Conservation (phyloP, 2,797 vertebrate genomes). For the Masticophis lateralis region DNA sequence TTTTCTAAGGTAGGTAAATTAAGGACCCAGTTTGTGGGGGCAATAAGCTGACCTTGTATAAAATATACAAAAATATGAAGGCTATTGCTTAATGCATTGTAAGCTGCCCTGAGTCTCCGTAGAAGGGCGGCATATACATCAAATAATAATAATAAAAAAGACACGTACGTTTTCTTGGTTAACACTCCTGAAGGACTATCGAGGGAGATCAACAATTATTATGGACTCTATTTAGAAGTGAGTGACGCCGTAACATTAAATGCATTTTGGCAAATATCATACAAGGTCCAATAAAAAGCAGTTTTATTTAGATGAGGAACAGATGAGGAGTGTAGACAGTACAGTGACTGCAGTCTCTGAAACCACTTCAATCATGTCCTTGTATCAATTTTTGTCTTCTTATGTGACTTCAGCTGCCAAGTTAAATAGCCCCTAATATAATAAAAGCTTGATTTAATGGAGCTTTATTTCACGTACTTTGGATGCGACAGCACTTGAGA, state of each 20-base stretch:
- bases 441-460: neutral
- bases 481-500: neutral
- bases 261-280: neutral
- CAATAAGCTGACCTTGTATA: too few species aligned
- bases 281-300: neutral
- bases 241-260: neutral
- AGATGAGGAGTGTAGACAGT: neutral
- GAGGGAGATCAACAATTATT: neutral
- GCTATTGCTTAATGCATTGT: too few species aligned
- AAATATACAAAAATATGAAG: too few species aligned
- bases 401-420: neutral
- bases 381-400: neutral
- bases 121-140: too few species aligned
- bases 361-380: neutral
- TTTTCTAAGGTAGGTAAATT: too few species aligned
- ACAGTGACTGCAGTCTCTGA: neutral
- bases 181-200: neutral
- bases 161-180: neutral
- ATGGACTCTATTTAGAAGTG: neutral
- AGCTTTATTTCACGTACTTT: neutral
- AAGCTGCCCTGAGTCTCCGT: too few species aligned
- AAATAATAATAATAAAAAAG: neutral
- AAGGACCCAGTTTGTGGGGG: too few species aligned
- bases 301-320: neutral
- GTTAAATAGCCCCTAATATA: neutral